Evolutionary conservation across 2,797 vertebrate genomes (phyloP), one percentile per base, ranked within the genome.

Genomic region (Tapera naevia): DNA sequence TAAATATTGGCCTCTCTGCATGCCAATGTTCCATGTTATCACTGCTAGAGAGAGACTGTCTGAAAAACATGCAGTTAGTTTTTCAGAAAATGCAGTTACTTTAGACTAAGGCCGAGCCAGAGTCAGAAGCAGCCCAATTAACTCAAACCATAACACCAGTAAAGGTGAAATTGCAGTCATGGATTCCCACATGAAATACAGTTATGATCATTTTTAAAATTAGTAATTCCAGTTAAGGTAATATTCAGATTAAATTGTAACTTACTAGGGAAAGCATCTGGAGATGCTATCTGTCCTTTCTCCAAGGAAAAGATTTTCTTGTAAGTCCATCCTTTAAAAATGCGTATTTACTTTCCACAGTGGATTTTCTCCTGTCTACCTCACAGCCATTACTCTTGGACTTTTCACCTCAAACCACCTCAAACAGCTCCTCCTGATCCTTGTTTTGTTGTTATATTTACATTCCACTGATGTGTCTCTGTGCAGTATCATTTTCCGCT

Each of bases 371-470:
- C 9, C 17, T 73, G 50, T 64, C 65, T 79, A 66, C 43, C 57
- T 78, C 11, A 0, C 5, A 30, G 86, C 57, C n/a, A 37, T 89
- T 81, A 58, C 27, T 93, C 71, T 72, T 66, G 25, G 64, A 46
- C 35, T 93, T 81, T 62, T 70, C 64, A 91, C 46, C 61, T 65
- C 21, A 0, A 84, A 74, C 22, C 33, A 62, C 61, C 61, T 61
- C 33, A 62, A 76, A 57, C 32, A 39, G 28, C 83, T 80, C 66
- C 64, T 75, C 43, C 69, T 37, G 32, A 17, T 85, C 67, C 62
- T 57, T 90, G 78, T 72, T 79, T 84, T 65, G 81, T 25, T 87
- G 61, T 75, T 91, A 45, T 80, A 72, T 91, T 92, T 95, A 66
- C 80, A 84, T 86, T 83, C 81, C 56, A 37, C 66, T 83, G 81